phyloP scores from a whole-genome alignment of 2,797 vertebrate genomes.

The Onychomys torridus region DNA sequence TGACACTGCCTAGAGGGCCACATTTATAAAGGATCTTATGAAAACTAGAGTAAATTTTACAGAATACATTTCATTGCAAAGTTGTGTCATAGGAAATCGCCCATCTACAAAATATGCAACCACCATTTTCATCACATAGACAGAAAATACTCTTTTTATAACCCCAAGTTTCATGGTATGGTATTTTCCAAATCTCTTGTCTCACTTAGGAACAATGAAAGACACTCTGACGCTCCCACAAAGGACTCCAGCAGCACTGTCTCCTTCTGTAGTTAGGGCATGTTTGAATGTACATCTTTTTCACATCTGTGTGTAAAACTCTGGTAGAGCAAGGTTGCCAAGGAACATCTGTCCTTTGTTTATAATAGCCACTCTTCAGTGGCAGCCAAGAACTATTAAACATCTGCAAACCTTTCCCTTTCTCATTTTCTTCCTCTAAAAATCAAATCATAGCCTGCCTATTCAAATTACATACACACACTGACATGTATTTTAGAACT shows the following conservation, averaged over 20 bases:
- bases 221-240: neutral
- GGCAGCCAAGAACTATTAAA: neutral
- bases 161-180: neutral
- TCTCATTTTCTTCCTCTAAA: neutral
- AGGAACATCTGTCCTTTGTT: neutral
- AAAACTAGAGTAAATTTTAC: neutral
- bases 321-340: neutral
- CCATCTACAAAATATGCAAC: neutral
- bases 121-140: neutral
- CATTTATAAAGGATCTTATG: neutral
- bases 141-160: neutral
- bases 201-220: neutral
- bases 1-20: neutral
- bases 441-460: neutral
- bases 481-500: neutral
- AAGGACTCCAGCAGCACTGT: neutral
- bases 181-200: neutral
- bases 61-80: neutral
- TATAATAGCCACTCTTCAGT: neutral
- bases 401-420: neutral
- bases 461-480: neutral
- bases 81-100: neutral
- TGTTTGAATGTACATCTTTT: neutral
- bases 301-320: neutral
- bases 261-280: neutral